Evolutionary conservation across 2,888 invertebrate species (phyloP), one percentile per base, ranked within the genome.

Genomic region (Priocnemis perturbator): DNA sequence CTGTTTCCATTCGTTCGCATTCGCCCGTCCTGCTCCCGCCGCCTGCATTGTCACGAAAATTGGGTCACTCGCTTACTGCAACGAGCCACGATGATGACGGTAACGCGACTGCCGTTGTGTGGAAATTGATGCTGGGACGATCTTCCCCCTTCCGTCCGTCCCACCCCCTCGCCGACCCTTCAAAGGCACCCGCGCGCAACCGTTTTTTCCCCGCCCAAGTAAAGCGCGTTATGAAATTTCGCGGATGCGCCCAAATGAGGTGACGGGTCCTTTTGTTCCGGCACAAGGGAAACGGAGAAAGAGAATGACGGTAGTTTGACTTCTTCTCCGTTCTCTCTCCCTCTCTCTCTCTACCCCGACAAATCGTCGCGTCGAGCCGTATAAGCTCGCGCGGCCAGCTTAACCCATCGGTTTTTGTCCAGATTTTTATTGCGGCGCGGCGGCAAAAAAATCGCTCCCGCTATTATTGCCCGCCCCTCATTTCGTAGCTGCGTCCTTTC

Each of bases 41-140:
- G 56, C 17, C 55, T 69, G 75, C 73, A 84, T 84, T 84, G 82
- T 84, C 66, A 66, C 55, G 75, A 70, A 37, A 85, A 85, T 78
- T 82, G 73, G 82, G 83, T 81, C 80, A 76, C 70, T 64, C 73
- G 70, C 65, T 80, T 64, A 71, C 70, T 59, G 58, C 56, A 71
- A 71, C 64, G 75, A 71, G 73, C 77, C 69, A 67, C 74, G 70
- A 69, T 60, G 30, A 37, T 20, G 23, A 57, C 19, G 17, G n/a
- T 57, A 37, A 57, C 58, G 52, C 44, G 48, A 45, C 61, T 37
- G 37, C 11, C 60, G 53, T 56, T 61, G 62, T 14, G 55, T 45
- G 67, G 78, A 77, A 77, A 75, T 75, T 78, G 75, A 52, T 68
- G 64, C 60, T 57, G 9, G 47, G 37, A 21, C 15, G 11, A 17